Evolutionary conservation across 2,113 vertebrate species (phyloP).

Genomic region (Xyrauchen texanus): DNA sequence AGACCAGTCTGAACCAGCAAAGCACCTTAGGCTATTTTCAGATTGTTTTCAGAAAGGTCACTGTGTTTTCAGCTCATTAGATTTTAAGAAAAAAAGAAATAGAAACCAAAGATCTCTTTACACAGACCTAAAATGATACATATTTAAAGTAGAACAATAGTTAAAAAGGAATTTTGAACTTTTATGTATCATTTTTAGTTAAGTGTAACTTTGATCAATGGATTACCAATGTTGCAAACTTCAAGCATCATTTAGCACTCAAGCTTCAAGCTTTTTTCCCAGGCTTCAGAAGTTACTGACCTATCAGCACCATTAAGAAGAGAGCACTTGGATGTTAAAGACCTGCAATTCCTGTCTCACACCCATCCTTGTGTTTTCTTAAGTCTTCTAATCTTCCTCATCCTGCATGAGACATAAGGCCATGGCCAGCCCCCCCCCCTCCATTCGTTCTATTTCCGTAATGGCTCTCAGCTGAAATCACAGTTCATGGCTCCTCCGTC

Average conservation of each 20-base stretch:
- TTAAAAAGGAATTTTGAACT: no score
- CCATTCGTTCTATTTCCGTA: constrained; percentile 8
- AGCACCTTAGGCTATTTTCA: no score
- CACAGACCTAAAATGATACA: no score
- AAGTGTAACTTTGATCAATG: no score
- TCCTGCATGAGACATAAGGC: constrained; percentile 27
- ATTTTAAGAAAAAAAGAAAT: no score
- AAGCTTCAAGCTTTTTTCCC: constrained; percentile 4
- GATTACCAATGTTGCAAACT: no score
- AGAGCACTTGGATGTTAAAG: constrained; percentile 4
- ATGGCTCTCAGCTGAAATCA: constrained; percentile 51
- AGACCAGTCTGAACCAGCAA: no score
- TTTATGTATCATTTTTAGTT: no score
- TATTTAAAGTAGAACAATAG: no score
- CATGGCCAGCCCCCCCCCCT: neutral
- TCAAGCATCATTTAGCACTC: neutral
- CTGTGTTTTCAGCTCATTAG: no score
- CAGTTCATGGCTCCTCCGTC: constrained; percentile 28
- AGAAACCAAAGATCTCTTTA: no score
- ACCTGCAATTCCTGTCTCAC: constrained; percentile 27
- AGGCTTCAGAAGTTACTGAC: constrained; percentile 10
- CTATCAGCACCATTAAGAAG: neutral
- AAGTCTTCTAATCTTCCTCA: constrained; percentile 19
- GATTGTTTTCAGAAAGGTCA: no score
- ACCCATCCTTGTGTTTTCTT: constrained; percentile 30